Percentiles rank a stretch among this genome's conserved stretches.
These are phyloP conservation scores for Holocentrus rufus DNA, from an alignment of 2,797 vertebrate genomes.

Conservation along the genomic window DNA sequence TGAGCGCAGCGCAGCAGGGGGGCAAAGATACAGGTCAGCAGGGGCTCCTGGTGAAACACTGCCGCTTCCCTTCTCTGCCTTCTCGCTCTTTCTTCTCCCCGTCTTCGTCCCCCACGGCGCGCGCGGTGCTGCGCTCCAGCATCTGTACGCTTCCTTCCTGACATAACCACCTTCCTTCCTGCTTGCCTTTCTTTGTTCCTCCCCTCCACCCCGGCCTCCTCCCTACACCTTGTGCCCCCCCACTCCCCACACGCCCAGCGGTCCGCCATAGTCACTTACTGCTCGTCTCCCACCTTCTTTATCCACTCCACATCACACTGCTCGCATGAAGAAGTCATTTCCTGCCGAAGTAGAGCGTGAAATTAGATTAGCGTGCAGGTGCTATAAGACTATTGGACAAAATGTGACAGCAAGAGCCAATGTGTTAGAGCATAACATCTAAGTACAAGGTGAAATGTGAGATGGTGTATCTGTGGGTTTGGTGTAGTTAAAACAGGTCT, in stretches of 20 bases:
- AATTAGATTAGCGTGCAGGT: slow-evolving; percentile 76
- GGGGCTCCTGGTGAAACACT: slow-evolving; percentile 10
- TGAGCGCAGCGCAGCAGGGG: slow-evolving; percentile 1
- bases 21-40: slow-evolving; percentile 17
- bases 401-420: slow-evolving; percentile 56
- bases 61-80: not conserved
- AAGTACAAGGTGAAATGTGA: not conserved
- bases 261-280: slow-evolving; percentile 86
- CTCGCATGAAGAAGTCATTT: slow-evolving; percentile 90
- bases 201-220: not conserved
- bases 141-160: not conserved
- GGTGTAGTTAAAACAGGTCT: not conserved
- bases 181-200: not conserved
- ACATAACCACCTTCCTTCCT: not conserved
- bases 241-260: not conserved
- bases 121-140: not conserved
- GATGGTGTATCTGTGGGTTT: not conserved
- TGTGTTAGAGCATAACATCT: slow-evolving; percentile 19
- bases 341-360: slow-evolving; percentile 83
- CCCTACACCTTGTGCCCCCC: not conserved
- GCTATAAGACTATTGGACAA: slow-evolving; percentile 51
- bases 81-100: not conserved
- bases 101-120: not conserved
- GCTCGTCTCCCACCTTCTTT: slow-evolving; percentile 97
- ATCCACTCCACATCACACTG: slow-evolving; percentile 98